Conservation (phyloP, 2,888 invertebrate species). For the Cerastis leucographa region DNA sequence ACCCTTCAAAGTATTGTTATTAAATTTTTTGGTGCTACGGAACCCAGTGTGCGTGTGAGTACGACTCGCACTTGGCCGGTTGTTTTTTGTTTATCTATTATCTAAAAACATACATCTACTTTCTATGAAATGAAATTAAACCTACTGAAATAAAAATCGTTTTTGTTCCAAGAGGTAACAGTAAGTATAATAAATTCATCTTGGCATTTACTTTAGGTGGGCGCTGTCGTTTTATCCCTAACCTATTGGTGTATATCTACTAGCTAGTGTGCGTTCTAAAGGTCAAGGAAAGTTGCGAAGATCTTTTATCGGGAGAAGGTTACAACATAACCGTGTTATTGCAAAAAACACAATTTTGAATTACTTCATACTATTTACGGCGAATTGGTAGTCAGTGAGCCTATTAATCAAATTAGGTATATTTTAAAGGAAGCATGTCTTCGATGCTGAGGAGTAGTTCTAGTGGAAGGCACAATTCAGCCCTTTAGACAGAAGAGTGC, state of each 20-base stretch:
- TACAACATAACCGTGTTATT: conserved; percentile 18
- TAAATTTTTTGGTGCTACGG: no score
- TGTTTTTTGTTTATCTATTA: conserved; percentile 31
- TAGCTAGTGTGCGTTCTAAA: conserved; percentile 59
- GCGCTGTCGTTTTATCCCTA: conserved; percentile 43
- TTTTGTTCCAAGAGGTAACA: conserved; percentile 39
- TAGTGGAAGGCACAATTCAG: conserved; percentile 85
- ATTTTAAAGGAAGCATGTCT: conserved; percentile 78
- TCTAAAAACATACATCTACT: conserved; percentile 16
- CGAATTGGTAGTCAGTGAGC: not conserved
- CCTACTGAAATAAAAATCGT: conserved; percentile 38
- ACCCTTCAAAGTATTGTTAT: no score
- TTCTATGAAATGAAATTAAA: conserved; percentile 3
- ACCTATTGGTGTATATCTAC: conserved; percentile 37
- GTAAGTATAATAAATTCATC: conserved; percentile 51
- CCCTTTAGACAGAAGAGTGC: conserved; percentile 84
- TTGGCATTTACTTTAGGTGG: conserved; percentile 59
- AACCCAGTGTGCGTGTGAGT: no score
- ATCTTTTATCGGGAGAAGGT: conserved; percentile 25
- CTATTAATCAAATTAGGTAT: conserved; percentile 45
- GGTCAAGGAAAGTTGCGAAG: conserved; percentile 56
- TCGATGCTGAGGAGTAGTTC: conserved; percentile 79
- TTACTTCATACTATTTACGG: not conserved
- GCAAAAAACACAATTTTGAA: not conserved
- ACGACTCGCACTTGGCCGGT: not conserved